These are phyloP conservation scores for Dascillus cervinus DNA, from an alignment of 2,888 invertebrate species.

Conservation along the genomic window DNA sequence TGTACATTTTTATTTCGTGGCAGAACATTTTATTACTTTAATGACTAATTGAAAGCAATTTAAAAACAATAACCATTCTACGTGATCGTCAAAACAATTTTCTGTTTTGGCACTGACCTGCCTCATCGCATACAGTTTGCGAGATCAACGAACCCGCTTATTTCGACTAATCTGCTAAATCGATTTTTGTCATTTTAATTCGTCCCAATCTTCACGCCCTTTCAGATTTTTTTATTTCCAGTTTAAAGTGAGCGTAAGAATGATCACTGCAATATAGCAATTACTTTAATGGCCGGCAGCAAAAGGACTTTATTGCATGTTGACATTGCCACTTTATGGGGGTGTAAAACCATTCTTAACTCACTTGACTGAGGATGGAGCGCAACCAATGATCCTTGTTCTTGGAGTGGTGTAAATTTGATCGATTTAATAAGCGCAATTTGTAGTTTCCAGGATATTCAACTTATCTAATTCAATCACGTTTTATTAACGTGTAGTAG, in stretches of 20 bases:
- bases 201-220: too few species aligned
- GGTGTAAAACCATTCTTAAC: constrained; percentile 22
- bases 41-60: constrained; percentile 16
- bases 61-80: constrained; percentile 18
- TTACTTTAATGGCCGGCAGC: constrained; percentile 13
- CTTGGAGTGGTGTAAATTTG: too few species aligned
- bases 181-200: too few species aligned
- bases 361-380: constrained; percentile 16
- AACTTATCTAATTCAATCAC: neutral
- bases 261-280: constrained; percentile 15
- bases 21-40: constrained; percentile 13
- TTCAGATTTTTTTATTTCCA: too few species aligned
- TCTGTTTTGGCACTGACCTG: constrained; percentile 20
- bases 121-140: constrained; percentile 7
- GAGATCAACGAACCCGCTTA: too few species aligned
- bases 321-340: constrained; percentile 22
- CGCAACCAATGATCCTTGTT: too few species aligned
- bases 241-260: too few species aligned
- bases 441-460: too few species aligned
- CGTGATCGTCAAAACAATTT: constrained; percentile 20
- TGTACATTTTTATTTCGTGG: constrained; percentile 8
- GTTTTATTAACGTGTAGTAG: neutral
- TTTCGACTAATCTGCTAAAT: too few species aligned
- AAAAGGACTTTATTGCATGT: constrained; percentile 21
- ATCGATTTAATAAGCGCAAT: too few species aligned